Base-by-base conservation (phyloP, 2,113 vertebrate genomes). In the Gallinago paraguaiae region DNA sequence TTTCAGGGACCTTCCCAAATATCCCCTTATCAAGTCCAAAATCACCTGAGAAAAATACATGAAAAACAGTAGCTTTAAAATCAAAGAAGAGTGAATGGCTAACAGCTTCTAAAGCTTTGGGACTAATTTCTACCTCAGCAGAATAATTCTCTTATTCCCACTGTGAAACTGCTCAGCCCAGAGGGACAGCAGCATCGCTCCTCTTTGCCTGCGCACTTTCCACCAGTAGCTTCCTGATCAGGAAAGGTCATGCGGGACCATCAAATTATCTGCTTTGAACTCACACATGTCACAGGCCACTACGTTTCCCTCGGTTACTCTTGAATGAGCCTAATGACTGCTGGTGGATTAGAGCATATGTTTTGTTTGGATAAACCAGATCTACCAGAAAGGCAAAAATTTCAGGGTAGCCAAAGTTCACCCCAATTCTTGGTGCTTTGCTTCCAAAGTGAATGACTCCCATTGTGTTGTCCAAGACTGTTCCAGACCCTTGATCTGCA, bases 1-100 rank as follows among this genome's bases (percentile, higher is more conserved):
- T 99, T 98, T 98, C 93, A 99, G 95, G 37, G 99, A 99, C 90
- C 98, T 99, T n/a, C 99, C 99, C 96, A 98, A 95, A 93, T 98
- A 99, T 76, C 96, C 97, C 79, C 98, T 97, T 45, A 72, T 99
- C 99, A 74, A 99, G 97, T 91, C 99, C 99, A 94, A 98, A 99
- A 48, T 99, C 99, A 96, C 99, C 99, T 99, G 64, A 61, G 39
- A 77, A 84, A 92, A 94, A 80, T 5, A 37, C 18, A 68, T 6
- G 48, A 82, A 92, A 65, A 68, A 3, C 14, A 57, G 15, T 2
- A 48, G 6, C 30, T 94, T 90, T 86, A 84, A 84, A 78, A 75
- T 13, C 11, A 80, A 48, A 83, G 22, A 78, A 88, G 67, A 81
- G 24, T 48, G 1, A 43, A 31, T 48, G 56, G 7, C 10, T 46